Evolutionary conservation across 2,113 vertebrate species (phyloP).

Genomic region (Bufo bufo): DNA sequence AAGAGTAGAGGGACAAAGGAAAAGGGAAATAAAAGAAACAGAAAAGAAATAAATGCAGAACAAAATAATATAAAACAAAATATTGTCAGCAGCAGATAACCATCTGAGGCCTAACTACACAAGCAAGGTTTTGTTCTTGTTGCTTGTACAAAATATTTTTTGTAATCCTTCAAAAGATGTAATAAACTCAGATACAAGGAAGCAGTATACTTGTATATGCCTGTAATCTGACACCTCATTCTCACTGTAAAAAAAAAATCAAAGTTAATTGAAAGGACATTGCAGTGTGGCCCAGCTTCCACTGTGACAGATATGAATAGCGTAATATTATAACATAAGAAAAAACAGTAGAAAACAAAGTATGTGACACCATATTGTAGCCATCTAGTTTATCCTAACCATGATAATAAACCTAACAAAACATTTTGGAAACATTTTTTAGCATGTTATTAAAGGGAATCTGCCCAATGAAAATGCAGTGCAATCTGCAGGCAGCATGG

Average conservation of each 20-base stretch:
- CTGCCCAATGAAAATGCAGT: too few species aligned
- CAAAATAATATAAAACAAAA: constrained; percentile 11
- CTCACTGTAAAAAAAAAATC: not conserved
- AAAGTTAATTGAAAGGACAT: not conserved
- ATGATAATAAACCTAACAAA: not conserved
- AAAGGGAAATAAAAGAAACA: not conserved
- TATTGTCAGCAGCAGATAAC: not conserved
- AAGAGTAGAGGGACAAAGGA: not conserved
- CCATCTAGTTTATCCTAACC: not conserved
- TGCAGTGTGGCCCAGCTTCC: too few species aligned
- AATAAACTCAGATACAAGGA: too few species aligned
- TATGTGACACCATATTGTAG: not conserved
- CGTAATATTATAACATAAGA: not conserved
- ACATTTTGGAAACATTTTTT: too few species aligned
- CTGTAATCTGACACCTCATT: not conserved
- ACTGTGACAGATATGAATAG: not conserved
- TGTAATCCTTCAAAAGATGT: not conserved
- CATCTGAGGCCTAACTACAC: not conserved
- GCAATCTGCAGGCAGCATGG: too few species aligned
- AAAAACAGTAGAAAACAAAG: not conserved
- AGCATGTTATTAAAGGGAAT: too few species aligned
- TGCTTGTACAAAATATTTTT: not conserved
- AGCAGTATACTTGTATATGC: not conserved
- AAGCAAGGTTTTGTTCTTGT: not conserved
- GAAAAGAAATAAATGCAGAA: constrained; percentile 27